Percentiles rank a stretch among this genome's conserved stretches.
These are phyloP conservation scores for Dipodomys ordii DNA, from an alignment of 2,113 vertebrate genomes.

Conservation along the genomic window DNA sequence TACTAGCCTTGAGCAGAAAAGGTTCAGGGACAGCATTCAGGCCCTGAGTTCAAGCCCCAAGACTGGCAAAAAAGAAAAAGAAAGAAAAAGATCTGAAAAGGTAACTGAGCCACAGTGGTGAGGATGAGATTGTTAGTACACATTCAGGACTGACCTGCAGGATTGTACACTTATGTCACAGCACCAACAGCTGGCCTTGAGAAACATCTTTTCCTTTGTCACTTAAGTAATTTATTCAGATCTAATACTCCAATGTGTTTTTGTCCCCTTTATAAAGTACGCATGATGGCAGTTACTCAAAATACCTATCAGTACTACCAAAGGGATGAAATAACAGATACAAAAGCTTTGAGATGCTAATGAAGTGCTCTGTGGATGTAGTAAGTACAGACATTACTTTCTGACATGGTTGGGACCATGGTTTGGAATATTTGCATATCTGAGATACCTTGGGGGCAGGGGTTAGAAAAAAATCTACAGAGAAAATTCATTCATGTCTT, in stretches of 20 bases:
- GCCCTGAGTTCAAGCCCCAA: no score
- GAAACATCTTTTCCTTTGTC: not conserved
- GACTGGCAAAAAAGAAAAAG: no score
- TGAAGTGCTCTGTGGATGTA: not conserved
- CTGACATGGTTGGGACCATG: not conserved
- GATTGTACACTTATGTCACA: not conserved
- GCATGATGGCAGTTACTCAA: not conserved
- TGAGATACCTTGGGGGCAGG: not conserved
- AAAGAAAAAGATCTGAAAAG: not conserved
- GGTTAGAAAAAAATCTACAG: not conserved
- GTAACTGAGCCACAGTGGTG: not conserved
- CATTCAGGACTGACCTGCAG: not conserved
- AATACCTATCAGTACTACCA: not conserved
- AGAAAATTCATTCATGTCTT: constrained; percentile 1
- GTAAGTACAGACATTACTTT: not conserved
- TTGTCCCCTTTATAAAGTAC: not conserved
- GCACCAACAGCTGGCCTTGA: not conserved
- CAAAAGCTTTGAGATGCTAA: not conserved
- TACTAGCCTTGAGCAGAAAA: no score
- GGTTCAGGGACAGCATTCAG: no score
- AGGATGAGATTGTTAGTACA: not conserved
- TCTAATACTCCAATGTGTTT: not conserved
- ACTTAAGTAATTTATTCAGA: not conserved
- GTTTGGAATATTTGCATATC: not conserved
- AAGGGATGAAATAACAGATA: not conserved